A percentile compares a stretch with the other conserved stretches of the same genome.
phyloP scores from a whole-genome alignment of 2,797 vertebrate species.

The Eupleurogrammus muticus region DNA sequence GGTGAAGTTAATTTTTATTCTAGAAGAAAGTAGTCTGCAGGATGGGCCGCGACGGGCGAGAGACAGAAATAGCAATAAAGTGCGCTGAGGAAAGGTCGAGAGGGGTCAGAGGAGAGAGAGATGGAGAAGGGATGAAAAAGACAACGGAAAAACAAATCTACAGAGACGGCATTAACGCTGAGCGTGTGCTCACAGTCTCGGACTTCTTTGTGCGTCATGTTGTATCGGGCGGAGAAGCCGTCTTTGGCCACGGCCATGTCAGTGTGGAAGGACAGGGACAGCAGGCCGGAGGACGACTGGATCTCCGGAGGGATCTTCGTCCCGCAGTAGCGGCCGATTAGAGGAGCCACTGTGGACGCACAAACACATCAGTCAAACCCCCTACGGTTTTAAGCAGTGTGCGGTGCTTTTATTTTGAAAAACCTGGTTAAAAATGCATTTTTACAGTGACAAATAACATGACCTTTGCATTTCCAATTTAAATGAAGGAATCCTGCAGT shows the following conservation, averaged over 20 bases:
- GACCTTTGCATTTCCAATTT: neutral
- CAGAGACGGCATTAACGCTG: neutral
- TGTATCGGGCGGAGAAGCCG: conserved; percentile 95
- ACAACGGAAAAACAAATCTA: conserved; percentile 36
- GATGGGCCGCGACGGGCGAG: conserved; percentile 36
- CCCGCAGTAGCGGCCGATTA: conserved; percentile 98
- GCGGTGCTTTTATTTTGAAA: too few relatives aligned
- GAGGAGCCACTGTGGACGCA: conserved; percentile 87
- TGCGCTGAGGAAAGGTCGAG: conserved; percentile 38
- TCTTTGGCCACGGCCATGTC: conserved; percentile 99
- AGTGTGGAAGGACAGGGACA: conserved; percentile 97
- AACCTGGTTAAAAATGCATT: too few relatives aligned
- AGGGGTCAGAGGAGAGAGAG: conserved; percentile 49
- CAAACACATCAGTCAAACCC: neutral
- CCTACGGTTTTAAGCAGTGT: too few relatives aligned
- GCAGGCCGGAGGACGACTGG: conserved; percentile 92
- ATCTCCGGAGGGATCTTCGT: conserved; percentile 95
- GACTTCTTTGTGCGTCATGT: conserved; percentile 91
- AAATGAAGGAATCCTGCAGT: neutral
- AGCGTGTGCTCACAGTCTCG: conserved; percentile 89
- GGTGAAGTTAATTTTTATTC: conserved; percentile 70
- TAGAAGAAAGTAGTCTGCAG: conserved; percentile 53
- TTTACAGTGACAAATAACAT: too few relatives aligned
- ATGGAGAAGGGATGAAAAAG: conserved; percentile 42
- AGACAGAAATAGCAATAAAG: conserved; percentile 68